These are phyloP conservation scores for Styela clava DNA, from an alignment of 23 tunicate genomes.

Conservation along the genomic window DNA sequence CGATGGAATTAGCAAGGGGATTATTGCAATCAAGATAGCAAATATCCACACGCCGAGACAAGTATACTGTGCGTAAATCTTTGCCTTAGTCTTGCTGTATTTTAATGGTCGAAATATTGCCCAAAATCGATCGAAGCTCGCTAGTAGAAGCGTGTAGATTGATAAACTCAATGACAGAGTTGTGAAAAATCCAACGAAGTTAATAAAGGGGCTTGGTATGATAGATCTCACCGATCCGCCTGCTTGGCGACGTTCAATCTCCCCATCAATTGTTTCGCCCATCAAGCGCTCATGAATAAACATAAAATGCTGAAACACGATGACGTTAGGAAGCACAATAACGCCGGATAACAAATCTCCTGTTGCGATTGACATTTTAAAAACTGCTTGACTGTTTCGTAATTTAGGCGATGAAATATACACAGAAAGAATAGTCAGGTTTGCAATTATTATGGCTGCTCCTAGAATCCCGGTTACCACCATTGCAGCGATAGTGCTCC, in stretches of 20 bases:
- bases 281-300: neutral
- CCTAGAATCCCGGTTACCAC: neutral
- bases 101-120: conserved; percentile 40
- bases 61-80: neutral
- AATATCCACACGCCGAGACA: conserved; percentile 39
- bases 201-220: conserved; percentile 17
- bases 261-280: neutral
- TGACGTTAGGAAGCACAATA: conserved; percentile 2
- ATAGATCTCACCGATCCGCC: neutral
- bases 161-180: conserved; percentile 34
- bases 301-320: conserved; percentile 3
- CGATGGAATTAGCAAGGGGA: conserved; percentile 22
- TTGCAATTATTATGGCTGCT: neutral
- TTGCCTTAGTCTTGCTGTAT: conserved; percentile 28
- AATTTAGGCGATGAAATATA: neutral
- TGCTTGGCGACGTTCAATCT: neutral
- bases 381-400: conserved; percentile 25
- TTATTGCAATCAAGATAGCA: conserved; percentile 16
- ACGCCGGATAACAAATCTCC: conserved; percentile 5
- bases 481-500: conserved; percentile 11
- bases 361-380: conserved; percentile 4
- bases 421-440: neutral
- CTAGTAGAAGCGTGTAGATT: conserved; percentile 35
- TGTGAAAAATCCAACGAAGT: conserved; percentile 55
- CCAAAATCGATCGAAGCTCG: conserved; percentile 42